phyloP scores from a whole-genome alignment of 2,797 vertebrate species.

The Buphagus erythrorhynchus region DNA sequence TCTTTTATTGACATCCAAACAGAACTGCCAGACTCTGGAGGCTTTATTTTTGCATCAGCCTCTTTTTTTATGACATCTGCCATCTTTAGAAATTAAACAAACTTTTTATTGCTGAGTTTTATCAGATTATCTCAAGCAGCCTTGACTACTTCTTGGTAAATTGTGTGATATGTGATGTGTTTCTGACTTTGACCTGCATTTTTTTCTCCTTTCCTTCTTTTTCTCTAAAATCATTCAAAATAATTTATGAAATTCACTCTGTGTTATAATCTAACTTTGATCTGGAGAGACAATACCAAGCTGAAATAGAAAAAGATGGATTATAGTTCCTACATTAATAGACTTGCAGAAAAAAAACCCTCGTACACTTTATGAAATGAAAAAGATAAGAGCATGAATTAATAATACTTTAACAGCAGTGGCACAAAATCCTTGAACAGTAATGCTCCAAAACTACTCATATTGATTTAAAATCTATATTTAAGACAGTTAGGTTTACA shows the following conservation, averaged over 20 bases:
- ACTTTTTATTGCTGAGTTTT: slow-evolving; percentile 51
- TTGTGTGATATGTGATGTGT: background rate
- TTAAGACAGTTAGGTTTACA: slow-evolving; percentile 47
- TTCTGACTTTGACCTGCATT: slow-evolving; percentile 32
- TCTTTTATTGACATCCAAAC: slow-evolving; percentile 64
- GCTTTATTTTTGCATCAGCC: slow-evolving; percentile 52
- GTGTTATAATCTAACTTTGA: slow-evolving; percentile 51
- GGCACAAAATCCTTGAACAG: slow-evolving; percentile 54
- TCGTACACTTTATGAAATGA: slow-evolving; percentile 24
- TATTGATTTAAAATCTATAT: slow-evolving; percentile 67
- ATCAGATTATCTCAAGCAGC: slow-evolving; percentile 30
- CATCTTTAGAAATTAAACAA: slow-evolving; percentile 63
- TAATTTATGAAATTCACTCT: slow-evolving; percentile 58
- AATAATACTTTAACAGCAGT: slow-evolving; percentile 53
- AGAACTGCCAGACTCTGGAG: slow-evolving; percentile 52
- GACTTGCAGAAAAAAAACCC: background rate
- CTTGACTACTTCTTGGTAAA: slow-evolving; percentile 38
- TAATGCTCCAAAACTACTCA: slow-evolving; percentile 45
- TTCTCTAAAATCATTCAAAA: slow-evolving; percentile 26
- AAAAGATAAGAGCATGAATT: slow-evolving; percentile 65
- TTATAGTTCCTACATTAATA: slow-evolving; percentile 53
- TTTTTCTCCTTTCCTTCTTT: background rate
- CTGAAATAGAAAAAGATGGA: slow-evolving; percentile 35
- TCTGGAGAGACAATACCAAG: slow-evolving; percentile 49
- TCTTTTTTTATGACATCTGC: slow-evolving; percentile 57